phyloP scores from a whole-genome alignment of 2,888 invertebrate genomes.

The Protophormia terraenovae region DNA sequence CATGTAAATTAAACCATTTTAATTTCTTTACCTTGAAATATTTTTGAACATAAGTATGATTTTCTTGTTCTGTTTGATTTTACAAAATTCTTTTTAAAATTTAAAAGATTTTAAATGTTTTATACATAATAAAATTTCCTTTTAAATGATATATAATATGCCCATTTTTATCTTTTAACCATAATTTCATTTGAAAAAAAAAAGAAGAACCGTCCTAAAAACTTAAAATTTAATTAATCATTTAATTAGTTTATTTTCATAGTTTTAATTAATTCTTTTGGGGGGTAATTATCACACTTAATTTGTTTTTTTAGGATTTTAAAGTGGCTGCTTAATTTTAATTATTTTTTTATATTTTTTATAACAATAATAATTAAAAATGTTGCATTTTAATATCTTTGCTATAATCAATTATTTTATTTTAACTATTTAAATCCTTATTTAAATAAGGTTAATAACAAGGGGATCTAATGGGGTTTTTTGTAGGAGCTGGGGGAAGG shows the following conservation, averaged over 20 bases:
- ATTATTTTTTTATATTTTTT: neutral
- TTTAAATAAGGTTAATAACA: neutral
- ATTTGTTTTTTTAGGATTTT: constrained; percentile 5
- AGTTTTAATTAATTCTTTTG: constrained; percentile 3
- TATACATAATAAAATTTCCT: too few relatives aligned
- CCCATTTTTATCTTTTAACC: constrained; percentile 3
- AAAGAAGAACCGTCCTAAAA: constrained; percentile 47
- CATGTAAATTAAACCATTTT: too few relatives aligned
- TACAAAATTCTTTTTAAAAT: too few relatives aligned
- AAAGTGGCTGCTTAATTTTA: neutral
- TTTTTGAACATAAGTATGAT: too few relatives aligned
- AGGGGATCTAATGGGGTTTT: neutral
- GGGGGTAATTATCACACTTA: constrained; percentile 62
- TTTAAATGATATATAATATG: too few relatives aligned
- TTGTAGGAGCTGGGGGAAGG: neutral
- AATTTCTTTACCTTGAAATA: too few relatives aligned
- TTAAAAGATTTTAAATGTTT: too few relatives aligned
- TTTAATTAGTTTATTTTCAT: neutral
- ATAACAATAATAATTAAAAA: constrained; percentile 23
- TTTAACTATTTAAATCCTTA: constrained; percentile 14
- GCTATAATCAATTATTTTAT: too few relatives aligned
- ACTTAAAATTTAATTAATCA: neutral
- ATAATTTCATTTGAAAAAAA: neutral
- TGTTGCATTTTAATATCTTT: neutral
- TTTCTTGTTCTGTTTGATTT: too few relatives aligned